phyloP scores from a whole-genome alignment of 2,888 invertebrate species.

The Hesperia comma region DNA sequence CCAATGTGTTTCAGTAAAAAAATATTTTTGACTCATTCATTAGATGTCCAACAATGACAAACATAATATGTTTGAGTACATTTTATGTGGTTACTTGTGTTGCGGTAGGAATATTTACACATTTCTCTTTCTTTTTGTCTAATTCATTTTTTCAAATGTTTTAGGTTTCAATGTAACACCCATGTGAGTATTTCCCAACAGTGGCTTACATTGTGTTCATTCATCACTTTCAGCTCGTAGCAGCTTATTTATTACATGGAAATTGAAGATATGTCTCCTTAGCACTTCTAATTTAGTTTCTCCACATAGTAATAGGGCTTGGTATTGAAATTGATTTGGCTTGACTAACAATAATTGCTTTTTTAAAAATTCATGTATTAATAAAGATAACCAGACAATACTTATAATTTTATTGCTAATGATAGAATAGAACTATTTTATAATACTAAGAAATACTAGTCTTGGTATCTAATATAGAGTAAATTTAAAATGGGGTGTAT shows the following conservation, averaged over 20 bases:
- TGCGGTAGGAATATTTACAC: no score
- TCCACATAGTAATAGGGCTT: neutral
- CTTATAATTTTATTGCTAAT: neutral
- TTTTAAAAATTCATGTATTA: no score
- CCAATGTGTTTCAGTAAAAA: no score
- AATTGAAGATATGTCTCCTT: neutral
- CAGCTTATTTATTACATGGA: no score
- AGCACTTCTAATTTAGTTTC: neutral
- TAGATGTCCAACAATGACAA: no score
- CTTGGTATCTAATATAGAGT: no score
- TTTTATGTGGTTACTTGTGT: no score
- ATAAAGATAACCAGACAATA: neutral
- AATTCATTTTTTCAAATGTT: neutral
- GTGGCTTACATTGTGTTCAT: neutral
- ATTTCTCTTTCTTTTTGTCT: neutral
- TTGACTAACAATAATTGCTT: neutral
- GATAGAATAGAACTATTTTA: neutral
- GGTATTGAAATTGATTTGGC: neutral
- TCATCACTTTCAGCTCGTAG: neutral
- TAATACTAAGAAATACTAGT: no score
- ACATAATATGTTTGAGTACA: no score
- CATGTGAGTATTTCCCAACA: neutral
- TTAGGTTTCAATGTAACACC: neutral
- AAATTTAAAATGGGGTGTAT: no score
- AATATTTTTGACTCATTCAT: no score